Base-by-base conservation (phyloP, 2,888 invertebrate genomes). In the Parnassius orleans region DNA sequence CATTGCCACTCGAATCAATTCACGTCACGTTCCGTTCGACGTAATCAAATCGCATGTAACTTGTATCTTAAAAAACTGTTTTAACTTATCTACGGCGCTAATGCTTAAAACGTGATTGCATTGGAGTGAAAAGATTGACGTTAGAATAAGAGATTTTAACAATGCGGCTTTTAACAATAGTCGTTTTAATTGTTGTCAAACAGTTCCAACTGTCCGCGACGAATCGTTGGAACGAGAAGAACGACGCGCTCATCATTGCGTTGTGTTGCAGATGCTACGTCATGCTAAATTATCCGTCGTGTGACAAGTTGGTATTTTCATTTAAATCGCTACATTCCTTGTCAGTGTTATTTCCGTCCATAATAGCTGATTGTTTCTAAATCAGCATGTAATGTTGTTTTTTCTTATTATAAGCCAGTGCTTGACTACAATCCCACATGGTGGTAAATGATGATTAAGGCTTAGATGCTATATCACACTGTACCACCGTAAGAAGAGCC, bases 1-100 rank as follows among this genome's bases (percentile, higher is more conserved):
- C 61, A 56, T 57, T 61, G 51, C 51, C 61, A 57, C 41, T 42
- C 56, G 56, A 52, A 56, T 41, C 61, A 46, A 52, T 61, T 61
- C 61, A 56, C 52, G 56, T 57, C 61, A 46, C 56, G 60, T 55
- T 60, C 48, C 53, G 60, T 60, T 60, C 60, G 43, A 60, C 55
- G 60, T 51, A 44, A 60, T 51, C 12, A 52, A 57, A 61, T 61
- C 57, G 57, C 57, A 57, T 61, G 61, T 57, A 57, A 42, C 52
- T 57, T 46, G 61, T 41, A 46, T 50, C 53, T 51, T 63, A 48
- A 33, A 9, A 57, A 62, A 63, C 57, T 53, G 57, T 58, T 54
- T 54, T 54, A 52, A 57, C 10, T 61, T 61, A 61, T 52, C 52
- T 9, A 9, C 14, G 9, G 51, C 11, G 47, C 41, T 52, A 57